A percentile compares a stretch with the other conserved stretches of the same genome.
These are phyloP conservation scores for Plagodis pulveraria DNA, from an alignment of 2,888 invertebrate genomes.

Conservation along the genomic window DNA sequence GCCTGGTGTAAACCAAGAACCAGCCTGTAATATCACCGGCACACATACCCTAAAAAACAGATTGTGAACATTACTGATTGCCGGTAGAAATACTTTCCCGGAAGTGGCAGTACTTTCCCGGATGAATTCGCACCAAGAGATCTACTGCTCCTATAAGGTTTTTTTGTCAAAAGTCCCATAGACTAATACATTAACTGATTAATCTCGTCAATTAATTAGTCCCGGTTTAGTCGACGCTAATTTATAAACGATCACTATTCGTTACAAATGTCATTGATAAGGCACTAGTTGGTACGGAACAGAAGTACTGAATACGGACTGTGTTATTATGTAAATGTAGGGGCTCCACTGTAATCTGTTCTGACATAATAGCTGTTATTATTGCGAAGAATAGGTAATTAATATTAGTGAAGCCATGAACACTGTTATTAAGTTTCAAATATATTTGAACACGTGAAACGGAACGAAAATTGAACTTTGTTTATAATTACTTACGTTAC, in stretches of 20 bases:
- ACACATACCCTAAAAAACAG: too few species aligned
- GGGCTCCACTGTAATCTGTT: slow-evolving; percentile 14
- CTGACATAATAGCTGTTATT: slow-evolving; percentile 22
- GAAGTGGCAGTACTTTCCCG: too few species aligned
- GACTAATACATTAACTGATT: too few species aligned
- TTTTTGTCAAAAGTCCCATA: too few species aligned
- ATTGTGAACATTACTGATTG: too few species aligned
- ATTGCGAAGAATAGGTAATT: slow-evolving; percentile 20
- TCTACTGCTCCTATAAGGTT: too few species aligned
- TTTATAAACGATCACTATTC: slow-evolving; percentile 3
- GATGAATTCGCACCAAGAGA: too few species aligned
- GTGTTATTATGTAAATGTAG: slow-evolving; percentile 21
- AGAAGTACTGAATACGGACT: slow-evolving; percentile 11
- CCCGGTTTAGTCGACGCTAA: neutral
- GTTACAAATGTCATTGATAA: slow-evolving; percentile 1
- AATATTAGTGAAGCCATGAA: slow-evolving; percentile 9
- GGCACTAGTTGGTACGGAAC: neutral
- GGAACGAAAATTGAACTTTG: slow-evolving; percentile 1
- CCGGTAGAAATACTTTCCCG: too few species aligned
- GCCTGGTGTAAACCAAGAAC: too few species aligned
- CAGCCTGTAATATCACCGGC: too few species aligned
- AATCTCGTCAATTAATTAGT: neutral
- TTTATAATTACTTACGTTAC: too few species aligned
- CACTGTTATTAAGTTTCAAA: slow-evolving; percentile 18
- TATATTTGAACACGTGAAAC: slow-evolving; percentile 5